Conservation (phyloP, 2,888 invertebrate genomes). For the Seladonia tumulorum region DNA sequence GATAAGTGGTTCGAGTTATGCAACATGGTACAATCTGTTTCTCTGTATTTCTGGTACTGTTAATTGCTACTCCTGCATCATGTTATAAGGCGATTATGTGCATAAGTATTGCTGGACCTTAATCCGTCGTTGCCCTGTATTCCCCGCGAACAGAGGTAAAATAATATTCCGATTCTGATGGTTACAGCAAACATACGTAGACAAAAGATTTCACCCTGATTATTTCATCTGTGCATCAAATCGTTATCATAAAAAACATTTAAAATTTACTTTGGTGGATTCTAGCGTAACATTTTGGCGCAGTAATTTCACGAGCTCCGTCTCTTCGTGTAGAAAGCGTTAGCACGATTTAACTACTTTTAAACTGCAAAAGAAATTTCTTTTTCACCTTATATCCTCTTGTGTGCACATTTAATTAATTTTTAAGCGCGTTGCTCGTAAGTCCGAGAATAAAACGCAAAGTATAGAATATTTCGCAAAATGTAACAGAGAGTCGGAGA, state of each 20-base stretch:
- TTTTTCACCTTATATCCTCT: background rate
- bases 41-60: conserved; percentile 4
- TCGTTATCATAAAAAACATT: background rate
- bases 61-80: conserved; percentile 49
- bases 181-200: background rate
- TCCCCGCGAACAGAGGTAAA: conserved; percentile 27
- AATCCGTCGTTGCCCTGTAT: conserved; percentile 52
- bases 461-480: background rate
- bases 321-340: background rate
- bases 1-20: background rate
- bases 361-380: background rate
- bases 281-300: background rate
- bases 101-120: conserved; percentile 50
- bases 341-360: background rate
- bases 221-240: background rate
- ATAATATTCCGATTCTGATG: conserved; percentile 24
- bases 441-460: background rate
- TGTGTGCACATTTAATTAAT: background rate
- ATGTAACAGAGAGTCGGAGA: background rate
- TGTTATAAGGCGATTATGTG: conserved; percentile 44
- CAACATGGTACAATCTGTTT: conserved; percentile 14
- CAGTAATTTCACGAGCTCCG: background rate
- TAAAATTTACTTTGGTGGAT: background rate
- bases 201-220: conserved; percentile 27
- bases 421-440: background rate